Evolutionary conservation across 2,113 vertebrate genomes (phyloP).

Genomic region (Ailurus styani): DNA sequence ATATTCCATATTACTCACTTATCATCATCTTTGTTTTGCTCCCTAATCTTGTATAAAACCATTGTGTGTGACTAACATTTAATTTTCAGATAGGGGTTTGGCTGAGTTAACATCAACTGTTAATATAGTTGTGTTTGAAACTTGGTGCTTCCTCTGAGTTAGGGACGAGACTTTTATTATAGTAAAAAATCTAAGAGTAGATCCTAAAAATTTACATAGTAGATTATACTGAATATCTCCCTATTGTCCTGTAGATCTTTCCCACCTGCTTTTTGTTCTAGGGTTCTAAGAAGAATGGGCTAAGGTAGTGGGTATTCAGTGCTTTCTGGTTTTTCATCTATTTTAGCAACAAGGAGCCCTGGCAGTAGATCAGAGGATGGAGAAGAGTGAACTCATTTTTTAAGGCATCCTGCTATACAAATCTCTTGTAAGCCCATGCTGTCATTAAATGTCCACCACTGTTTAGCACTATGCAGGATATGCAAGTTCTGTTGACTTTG

Average conservation of each 20-base stretch:
- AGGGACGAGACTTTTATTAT: not conserved
- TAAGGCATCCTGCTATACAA: not conserved
- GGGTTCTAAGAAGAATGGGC: not conserved
- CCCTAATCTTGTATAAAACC: not conserved
- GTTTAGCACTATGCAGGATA: not conserved
- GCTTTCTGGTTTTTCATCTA: not conserved
- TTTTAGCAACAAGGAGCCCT: not conserved
- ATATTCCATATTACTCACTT: not conserved
- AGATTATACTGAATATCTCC: not conserved
- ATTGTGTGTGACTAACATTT: not conserved
- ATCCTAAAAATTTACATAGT: not conserved
- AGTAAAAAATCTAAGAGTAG: not conserved
- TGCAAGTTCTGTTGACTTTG: not conserved
- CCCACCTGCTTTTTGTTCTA: not conserved
- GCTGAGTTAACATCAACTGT: not conserved
- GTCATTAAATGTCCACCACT: not conserved
- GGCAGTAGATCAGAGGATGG: not conserved
- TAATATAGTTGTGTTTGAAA: not conserved
- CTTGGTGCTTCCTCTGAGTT: not conserved
- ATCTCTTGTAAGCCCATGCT: not conserved
- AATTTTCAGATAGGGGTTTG: not conserved
- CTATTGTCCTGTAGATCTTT: not conserved
- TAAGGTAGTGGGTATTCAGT: not conserved
- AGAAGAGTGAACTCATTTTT: not conserved
- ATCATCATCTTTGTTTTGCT: not conserved